These are phyloP conservation scores for Erythrolamprus reginae DNA, from an alignment of 2,113 vertebrate genomes.

Conservation along the genomic window DNA sequence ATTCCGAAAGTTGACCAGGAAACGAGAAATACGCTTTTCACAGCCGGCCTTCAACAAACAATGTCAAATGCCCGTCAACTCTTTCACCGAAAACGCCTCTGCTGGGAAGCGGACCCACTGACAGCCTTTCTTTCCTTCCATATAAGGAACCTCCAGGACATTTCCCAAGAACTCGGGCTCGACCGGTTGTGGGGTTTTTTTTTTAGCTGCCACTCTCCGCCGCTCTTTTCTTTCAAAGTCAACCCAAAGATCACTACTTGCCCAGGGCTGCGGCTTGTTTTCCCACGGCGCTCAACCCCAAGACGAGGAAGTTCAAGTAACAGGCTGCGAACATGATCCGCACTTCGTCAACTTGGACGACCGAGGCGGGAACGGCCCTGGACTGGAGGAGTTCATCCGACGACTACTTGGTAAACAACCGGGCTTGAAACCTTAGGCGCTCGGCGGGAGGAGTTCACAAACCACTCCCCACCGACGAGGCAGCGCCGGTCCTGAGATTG, in stretches of 20 bases:
- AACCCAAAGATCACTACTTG: constrained; percentile 30
- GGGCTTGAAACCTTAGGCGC: neutral
- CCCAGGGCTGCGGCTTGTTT: constrained; percentile 40
- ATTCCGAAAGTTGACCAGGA: neutral
- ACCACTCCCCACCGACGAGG: constrained; percentile 36
- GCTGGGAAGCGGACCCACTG: neutral
- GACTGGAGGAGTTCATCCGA: neutral
- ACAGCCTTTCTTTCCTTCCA: neutral
- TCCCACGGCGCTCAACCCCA: constrained; percentile 41
- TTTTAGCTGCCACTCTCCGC: neutral
- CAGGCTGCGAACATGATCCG: constrained; percentile 44
- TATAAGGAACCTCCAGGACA: neutral
- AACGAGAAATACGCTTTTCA: neutral
- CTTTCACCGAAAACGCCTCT: neutral
- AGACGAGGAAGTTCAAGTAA: constrained; percentile 34
- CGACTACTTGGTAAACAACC: neutral
- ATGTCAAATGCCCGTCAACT: neutral
- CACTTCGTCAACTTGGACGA: constrained; percentile 1
- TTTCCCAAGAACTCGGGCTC: neutral
- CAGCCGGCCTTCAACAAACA: neutral
- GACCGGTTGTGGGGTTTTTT: no score
- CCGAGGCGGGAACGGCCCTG: neutral
- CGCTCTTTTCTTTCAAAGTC: neutral
- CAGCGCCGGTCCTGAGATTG: constrained; percentile 28
- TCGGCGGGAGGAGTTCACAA: constrained; percentile 34